Evolutionary conservation across 2,113 vertebrate species (phyloP), one percentile per base, ranked within the genome.

Genomic region (Pedetes capensis): DNA sequence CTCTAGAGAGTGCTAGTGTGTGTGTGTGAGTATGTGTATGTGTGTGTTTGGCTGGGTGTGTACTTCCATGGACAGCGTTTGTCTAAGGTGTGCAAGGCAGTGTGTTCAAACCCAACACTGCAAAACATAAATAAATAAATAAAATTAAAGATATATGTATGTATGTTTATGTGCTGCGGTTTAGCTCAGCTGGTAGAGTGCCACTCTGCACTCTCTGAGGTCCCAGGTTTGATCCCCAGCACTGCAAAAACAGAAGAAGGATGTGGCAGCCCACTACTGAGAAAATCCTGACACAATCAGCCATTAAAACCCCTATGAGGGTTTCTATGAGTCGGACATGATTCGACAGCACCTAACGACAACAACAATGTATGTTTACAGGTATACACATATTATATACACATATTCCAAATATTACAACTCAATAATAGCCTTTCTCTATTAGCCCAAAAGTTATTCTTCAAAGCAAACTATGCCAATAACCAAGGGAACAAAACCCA

Each of bases 391-490:
- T 49, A 57, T 27, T 42, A 74, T 42, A 74, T 4, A 91, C 3
- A 86, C 55, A 78, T 34, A 69, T 11, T 64, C 55, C 66, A 29
- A 83, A 47, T 61, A 44, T 29, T 55, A n/a, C 6, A 72, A 84
- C 47, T 61, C 66, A 80, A 74, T 14, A 89, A 59, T 2, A 83
- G 44, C 57, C 32, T 39, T 37, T 69, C 25, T 75, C 68, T 94
- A 83, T 47, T 59, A 94, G 11, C 29, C 42, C 18, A 82, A 68
- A 64, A 64, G 51, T 81, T 84, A 78, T 57, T 89, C 51, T 81
- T 91, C 89, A 95, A 92, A 68, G 66, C 39, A 72, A 95, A 66
- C 39, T 59, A 78, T 27, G 49, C 49, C 39, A 90, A 47, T n/a
- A 85, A 69, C 53, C 72, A 93, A 95, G 3, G 47, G 11, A 57